phyloP scores from a whole-genome alignment of 1,140 invertebrate species.

The Galendromus occidentalis region DNA sequence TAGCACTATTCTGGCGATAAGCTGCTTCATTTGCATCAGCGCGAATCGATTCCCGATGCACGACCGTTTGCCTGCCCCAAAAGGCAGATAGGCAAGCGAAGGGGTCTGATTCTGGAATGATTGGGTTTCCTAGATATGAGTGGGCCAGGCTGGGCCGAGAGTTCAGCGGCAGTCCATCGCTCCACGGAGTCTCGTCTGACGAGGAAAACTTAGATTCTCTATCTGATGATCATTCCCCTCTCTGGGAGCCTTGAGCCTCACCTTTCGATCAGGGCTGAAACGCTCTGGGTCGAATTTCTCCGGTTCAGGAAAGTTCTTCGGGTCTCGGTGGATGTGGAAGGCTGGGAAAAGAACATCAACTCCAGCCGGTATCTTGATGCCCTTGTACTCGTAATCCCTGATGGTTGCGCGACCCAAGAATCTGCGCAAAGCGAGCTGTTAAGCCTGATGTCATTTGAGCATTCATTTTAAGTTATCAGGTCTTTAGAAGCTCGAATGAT shows the following conservation, averaged over 20 bases:
- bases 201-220: too few species aligned
- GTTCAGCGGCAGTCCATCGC: too few species aligned
- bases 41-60: slow-evolving; percentile 26
- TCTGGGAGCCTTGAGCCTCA: neutral
- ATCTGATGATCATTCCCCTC: too few species aligned
- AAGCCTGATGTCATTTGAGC: neutral
- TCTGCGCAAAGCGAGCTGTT: neutral
- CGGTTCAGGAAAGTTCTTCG: slow-evolving; percentile 42
- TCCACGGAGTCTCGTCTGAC: too few species aligned
- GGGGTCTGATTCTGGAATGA: neutral
- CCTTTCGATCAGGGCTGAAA: slow-evolving; percentile 36
- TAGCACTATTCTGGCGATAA: neutral
- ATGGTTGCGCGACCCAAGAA: neutral
- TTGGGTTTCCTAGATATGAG: too few species aligned
- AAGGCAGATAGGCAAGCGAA: slow-evolving; percentile 24
- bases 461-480: too few species aligned
- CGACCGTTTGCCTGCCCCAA: slow-evolving; percentile 27
- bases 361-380: slow-evolving; percentile 23
- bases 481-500: too few species aligned
- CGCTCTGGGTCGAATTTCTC: slow-evolving; percentile 49
- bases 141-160: too few species aligned
- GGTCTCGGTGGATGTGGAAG: slow-evolving; percentile 39
- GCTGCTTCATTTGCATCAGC: neutral
- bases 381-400: neutral
- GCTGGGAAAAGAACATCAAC: slow-evolving; percentile 26